phyloP scores from a whole-genome alignment of 2,113 vertebrate species.

The Gobiocypris rarus region DNA sequence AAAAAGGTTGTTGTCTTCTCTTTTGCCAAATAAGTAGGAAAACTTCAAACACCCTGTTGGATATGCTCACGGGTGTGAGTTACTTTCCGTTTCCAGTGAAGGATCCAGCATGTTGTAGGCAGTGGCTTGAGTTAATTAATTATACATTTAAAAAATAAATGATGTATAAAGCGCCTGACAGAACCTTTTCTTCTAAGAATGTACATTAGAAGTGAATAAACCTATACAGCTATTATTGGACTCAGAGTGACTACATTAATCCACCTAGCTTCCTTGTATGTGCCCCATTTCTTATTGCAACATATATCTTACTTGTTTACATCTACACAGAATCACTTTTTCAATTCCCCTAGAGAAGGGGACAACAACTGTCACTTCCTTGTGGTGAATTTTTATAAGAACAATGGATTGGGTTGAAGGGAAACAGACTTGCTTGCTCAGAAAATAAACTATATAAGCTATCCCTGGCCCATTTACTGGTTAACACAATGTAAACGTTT shows the following conservation, averaged over 20 bases:
- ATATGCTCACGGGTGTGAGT: too few species aligned
- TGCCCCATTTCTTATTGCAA: not conserved
- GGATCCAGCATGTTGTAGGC: too few species aligned
- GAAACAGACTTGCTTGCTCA: not conserved
- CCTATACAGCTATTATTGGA: not conserved
- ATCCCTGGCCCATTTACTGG: not conserved
- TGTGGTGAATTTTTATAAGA: not conserved
- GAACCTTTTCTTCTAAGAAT: too few species aligned
- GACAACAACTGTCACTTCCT: not conserved
- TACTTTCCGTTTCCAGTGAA: too few species aligned
- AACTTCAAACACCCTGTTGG: too few species aligned
- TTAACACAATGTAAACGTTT: not conserved
- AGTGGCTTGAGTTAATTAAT: too few species aligned
- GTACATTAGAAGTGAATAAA: not conserved
- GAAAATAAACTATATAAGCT: not conserved
- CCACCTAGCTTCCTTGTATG: not conserved
- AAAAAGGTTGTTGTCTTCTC: too few species aligned
- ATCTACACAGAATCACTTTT: not conserved
- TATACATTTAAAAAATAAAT: too few species aligned
- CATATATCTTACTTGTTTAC: not conserved
- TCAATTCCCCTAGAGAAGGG: not conserved
- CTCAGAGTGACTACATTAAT: not conserved
- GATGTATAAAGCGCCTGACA: too few species aligned
- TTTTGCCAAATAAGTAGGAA: too few species aligned
- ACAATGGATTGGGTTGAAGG: constrained; percentile 1